These are phyloP conservation scores for Scaptomyza parva DNA, from an alignment of 2,888 invertebrate genomes.

Conservation along the genomic window DNA sequence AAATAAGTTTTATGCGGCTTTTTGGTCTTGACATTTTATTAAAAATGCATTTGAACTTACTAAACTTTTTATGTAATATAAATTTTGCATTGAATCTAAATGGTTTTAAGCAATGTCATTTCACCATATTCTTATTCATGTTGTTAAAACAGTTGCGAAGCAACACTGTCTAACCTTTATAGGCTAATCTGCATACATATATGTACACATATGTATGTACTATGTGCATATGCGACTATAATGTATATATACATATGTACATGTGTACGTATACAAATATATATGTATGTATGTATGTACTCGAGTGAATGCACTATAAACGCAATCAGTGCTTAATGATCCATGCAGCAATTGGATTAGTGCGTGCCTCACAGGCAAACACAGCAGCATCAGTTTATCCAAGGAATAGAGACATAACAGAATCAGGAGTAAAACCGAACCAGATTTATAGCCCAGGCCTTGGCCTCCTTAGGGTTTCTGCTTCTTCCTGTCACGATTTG, in stretches of 20 bases:
- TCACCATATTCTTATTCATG: slow-evolving; percentile 23
- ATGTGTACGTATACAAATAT: not conserved
- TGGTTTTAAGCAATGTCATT: slow-evolving; percentile 33
- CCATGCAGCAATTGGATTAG: slow-evolving; percentile 74
- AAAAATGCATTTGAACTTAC: slow-evolving; percentile 21
- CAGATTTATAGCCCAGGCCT: not conserved
- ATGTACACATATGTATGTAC: slow-evolving; percentile 9
- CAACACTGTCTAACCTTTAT: slow-evolving; percentile 6
- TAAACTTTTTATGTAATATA: slow-evolving; percentile 41
- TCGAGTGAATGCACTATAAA: slow-evolving; percentile 55
- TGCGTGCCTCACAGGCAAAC: slow-evolving; percentile 51
- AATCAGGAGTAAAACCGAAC: not conserved
- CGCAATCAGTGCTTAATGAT: slow-evolving; percentile 80
- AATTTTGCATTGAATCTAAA: slow-evolving; percentile 42
- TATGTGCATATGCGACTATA: too few species aligned
- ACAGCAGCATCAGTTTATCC: slow-evolving; percentile 6
- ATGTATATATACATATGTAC: not conserved
- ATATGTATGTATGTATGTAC: slow-evolving; percentile 12
- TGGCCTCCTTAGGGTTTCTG: not conserved
- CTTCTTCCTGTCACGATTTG: slow-evolving; percentile 29
- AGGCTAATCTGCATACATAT: slow-evolving; percentile 62
- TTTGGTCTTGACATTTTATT: slow-evolving; percentile 23
- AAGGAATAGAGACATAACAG: slow-evolving; percentile 13
- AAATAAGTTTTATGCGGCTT: slow-evolving; percentile 3
- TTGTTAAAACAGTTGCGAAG: not conserved